These are phyloP conservation scores for Dendrophyllia cribrosa DNA, from an alignment of 64 coral and sea anemone genomes.

Conservation along the genomic window DNA sequence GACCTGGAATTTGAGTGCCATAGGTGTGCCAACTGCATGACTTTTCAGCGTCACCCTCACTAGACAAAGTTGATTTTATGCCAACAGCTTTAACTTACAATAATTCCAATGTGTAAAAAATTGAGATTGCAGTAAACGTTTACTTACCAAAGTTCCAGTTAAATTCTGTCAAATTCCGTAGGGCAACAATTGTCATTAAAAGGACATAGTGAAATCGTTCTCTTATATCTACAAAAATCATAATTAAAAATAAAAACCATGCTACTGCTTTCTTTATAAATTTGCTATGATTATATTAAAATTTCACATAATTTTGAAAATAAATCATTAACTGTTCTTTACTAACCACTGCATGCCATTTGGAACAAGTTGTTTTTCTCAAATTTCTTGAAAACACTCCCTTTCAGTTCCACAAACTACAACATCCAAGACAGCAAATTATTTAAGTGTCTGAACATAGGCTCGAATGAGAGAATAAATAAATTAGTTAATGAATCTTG, in stretches of 20 bases:
- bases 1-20: no score
- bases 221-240: slow-evolving; percentile 76
- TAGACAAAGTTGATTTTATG: no score
- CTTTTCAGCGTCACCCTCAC: no score
- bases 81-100: no score
- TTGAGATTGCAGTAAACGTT: no score
- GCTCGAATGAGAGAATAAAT: no score
- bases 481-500: no score
- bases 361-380: slow-evolving; percentile 99
- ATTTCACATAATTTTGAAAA: no score
- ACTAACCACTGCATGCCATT: slow-evolving; percentile 97
- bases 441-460: neutral
- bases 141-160: slow-evolving; percentile 96
- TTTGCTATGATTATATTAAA: neutral
- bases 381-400: slow-evolving; percentile 98
- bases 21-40: no score
- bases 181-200: slow-evolving; percentile 83
- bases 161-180: slow-evolving; percentile 94
- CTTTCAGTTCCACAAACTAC: slow-evolving; percentile 99
- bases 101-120: no score
- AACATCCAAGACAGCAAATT: slow-evolving; percentile 9
- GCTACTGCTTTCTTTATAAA: neutral
- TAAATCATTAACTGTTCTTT: neutral
- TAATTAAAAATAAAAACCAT: neutral
- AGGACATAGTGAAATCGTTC: slow-evolving; percentile 96